phyloP scores from a whole-genome alignment of 92 coral and sea anemone species.

The Epizoanthus scotinus region DNA sequence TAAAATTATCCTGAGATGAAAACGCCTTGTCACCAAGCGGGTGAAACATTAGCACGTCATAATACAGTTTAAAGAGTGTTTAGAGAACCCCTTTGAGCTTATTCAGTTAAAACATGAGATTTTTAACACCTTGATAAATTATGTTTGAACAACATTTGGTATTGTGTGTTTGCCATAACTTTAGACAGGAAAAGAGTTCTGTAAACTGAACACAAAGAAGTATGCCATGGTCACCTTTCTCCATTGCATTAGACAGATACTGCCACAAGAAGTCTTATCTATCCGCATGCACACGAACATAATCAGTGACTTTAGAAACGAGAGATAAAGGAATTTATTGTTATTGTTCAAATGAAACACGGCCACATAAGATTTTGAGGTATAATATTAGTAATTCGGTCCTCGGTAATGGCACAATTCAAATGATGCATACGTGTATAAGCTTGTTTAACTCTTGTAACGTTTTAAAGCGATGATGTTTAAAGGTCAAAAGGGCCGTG shows the following conservation, averaged over 20 bases:
- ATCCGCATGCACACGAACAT: background rate
- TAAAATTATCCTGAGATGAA: slow-evolving; percentile 4
- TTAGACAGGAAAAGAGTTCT: slow-evolving; percentile 13
- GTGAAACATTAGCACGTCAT: slow-evolving; percentile 37
- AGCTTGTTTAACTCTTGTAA: slow-evolving; percentile 20
- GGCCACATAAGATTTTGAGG: no score
- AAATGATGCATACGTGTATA: background rate
- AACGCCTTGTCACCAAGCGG: background rate
- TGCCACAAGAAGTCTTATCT: slow-evolving; percentile 19
- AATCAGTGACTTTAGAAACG: background rate
- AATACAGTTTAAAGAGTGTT: slow-evolving; percentile 14
- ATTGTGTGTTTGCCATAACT: slow-evolving; percentile 11
- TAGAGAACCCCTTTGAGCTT: slow-evolving; percentile 42
- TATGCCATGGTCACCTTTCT: background rate
- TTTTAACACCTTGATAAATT: slow-evolving; percentile 37
- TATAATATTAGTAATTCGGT: no score
- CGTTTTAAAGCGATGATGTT: slow-evolving; percentile 43
- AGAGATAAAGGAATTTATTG: background rate
- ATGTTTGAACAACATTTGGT: slow-evolving; percentile 31
- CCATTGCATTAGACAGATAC: background rate
- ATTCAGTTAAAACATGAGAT: background rate
- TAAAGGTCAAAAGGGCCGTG: slow-evolving; percentile 30
- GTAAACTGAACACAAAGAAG: slow-evolving; percentile 23
- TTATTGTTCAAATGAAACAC: background rate
- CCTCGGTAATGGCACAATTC: background rate